Base-by-base conservation (phyloP, 2,888 invertebrate genomes). In the Cataglyphis livida region DNA sequence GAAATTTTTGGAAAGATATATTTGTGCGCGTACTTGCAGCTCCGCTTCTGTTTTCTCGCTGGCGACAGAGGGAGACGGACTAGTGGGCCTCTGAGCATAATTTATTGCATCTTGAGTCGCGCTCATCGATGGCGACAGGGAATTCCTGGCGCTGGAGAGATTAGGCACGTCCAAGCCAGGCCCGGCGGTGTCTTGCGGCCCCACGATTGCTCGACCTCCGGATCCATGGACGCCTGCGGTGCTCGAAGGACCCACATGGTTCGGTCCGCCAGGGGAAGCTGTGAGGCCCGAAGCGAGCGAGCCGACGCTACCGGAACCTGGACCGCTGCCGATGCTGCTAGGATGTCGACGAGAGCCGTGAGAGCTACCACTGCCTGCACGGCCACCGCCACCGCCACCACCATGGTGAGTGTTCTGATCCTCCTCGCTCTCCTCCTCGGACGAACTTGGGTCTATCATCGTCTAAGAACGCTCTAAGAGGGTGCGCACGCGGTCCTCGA, bases 381-480 rank as follows among this genome's bases (percentile, higher is more conserved):
- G 89, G 89, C 89, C 84, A 73, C 90, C 84, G 87, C 89, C 89
- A 87, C 91, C 84, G 88, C 89, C 89, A 88, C 91, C 87, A 89
- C 92, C 89, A 88, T 90, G 94, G 92, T 90, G 96, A 92, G 95
- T 96, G 95, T 95, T 97, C 95, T 97, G 97, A 95, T 98, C 98
- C 95, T 98, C 98, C 91, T 98, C 98, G 91, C 97, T 98, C 94
- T 99, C 98, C 95, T 98, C 98, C 95, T 99, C 99, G 87, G 98
- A 98, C 90, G 98, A 98, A 95, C 98, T 98, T 89, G 98, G 98
- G 95, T 98, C 98, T 95, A 99, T 98, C 99, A 99, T 98, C 89
- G 71, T 68, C 79, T 71, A 35, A 59, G n/a, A n/a, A 44, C 44
- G 44, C 78, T 71, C 32, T 71, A 61, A 65, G 59, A 82, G 74